phyloP scores from a whole-genome alignment of 2,888 invertebrate genomes.

The Rapana venosa region DNA sequence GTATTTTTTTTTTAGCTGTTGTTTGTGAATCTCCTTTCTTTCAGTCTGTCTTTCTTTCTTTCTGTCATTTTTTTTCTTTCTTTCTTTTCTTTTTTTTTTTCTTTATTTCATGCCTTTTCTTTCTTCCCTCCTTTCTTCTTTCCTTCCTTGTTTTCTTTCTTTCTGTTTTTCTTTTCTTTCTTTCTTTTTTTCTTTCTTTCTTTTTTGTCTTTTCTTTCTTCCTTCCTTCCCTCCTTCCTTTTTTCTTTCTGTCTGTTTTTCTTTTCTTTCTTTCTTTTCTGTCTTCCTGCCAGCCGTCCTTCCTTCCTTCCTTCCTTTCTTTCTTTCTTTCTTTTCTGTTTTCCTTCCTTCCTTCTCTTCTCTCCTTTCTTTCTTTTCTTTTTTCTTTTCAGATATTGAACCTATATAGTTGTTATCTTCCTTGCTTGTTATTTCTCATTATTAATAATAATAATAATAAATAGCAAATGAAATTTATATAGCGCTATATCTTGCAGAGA shows the following conservation, averaged over 20 bases:
- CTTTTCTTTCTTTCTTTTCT: not conserved
- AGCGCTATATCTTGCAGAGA: too few relatives aligned
- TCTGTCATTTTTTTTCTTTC: too few relatives aligned
- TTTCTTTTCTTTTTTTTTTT: not conserved
- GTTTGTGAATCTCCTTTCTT: not conserved
- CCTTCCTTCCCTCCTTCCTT: too few relatives aligned
- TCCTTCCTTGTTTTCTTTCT: not conserved
- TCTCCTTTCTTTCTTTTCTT: not conserved
- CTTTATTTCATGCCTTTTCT: not conserved
- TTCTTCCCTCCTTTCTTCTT: not conserved
- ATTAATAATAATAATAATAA: too few relatives aligned
- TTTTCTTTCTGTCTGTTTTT: not conserved
- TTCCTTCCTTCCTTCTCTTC: not conserved
- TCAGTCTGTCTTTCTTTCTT: not conserved
- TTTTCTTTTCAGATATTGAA: too few relatives aligned
- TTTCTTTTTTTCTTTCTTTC: not conserved
- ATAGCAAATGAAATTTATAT: too few relatives aligned
- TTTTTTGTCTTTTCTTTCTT: not conserved
- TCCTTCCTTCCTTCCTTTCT: not conserved
- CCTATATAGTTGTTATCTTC: too few relatives aligned
- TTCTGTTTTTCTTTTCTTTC: fast-evolving
- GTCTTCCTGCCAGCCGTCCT: fast-evolving
- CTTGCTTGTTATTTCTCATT: too few relatives aligned
- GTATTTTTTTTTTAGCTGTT: not conserved
- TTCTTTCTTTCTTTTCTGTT: not conserved